These are phyloP conservation scores for Deilephila elpenor DNA, from an alignment of 2,888 invertebrate genomes.

Conservation along the genomic window DNA sequence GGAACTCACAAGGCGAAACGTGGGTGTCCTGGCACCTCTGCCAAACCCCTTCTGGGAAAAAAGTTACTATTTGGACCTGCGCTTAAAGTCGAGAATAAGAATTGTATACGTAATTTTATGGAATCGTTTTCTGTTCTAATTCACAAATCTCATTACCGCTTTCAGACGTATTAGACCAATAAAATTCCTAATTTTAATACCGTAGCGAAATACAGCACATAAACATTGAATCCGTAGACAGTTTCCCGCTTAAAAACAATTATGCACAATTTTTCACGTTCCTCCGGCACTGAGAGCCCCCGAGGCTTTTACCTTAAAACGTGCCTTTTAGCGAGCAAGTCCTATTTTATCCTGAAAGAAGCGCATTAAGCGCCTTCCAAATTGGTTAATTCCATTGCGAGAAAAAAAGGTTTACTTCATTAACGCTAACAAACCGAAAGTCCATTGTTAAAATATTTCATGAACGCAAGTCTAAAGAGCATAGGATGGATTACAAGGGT, in stretches of 20 bases:
- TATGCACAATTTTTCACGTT: constrained; percentile 3
- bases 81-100: no score
- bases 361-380: neutral
- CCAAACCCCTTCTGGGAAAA: no score
- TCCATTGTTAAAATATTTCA: neutral
- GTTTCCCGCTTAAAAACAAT: neutral
- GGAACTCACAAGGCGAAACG: no score
- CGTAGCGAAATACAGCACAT: no score
- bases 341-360: constrained; percentile 1
- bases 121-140: no score
- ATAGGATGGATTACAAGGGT: neutral
- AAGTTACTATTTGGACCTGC: no score
- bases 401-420: neutral
- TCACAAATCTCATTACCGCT: no score
- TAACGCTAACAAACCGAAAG: neutral
- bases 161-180: no score
- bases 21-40: no score
- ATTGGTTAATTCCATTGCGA: neutral
- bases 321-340: constrained; percentile 6
- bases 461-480: neutral
- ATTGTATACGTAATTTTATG: no score
- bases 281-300: neutral
- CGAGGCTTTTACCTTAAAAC: constrained; percentile 6
- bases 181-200: no score
- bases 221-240: neutral